A percentile compares a stretch with the other conserved stretches of the same genome.
These are phyloP conservation scores for Lasioglossum baleicum DNA, from an alignment of 1,140 invertebrate genomes.

Conservation along the genomic window DNA sequence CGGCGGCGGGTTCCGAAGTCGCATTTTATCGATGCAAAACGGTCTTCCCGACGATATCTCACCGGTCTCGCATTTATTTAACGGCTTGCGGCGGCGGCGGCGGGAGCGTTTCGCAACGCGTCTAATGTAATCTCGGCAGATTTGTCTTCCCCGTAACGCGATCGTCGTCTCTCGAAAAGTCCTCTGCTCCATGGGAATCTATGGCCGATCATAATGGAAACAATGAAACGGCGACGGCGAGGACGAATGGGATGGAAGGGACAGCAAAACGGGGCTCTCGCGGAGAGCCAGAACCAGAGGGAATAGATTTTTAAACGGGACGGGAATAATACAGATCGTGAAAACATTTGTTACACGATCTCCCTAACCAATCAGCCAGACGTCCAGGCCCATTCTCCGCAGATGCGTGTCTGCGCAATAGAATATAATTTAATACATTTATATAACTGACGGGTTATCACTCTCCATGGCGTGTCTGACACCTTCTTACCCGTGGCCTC, in stretches of 20 bases:
- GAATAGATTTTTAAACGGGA: background rate
- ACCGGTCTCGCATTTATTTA: background rate
- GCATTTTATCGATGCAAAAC: constrained; percentile 9
- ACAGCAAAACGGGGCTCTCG: background rate
- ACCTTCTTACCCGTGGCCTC: constrained; percentile 30
- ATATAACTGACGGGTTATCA: constrained; percentile 46
- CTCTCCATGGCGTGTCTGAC: constrained; percentile 41
- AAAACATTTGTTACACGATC: constrained; percentile 47
- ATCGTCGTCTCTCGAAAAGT: constrained; percentile 14
- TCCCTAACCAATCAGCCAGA: constrained; percentile 35
- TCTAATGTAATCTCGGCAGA: constrained; percentile 24
- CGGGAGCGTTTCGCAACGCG: constrained; percentile 22
- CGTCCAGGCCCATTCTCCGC: constrained; percentile 31
- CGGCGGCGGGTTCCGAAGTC: background rate
- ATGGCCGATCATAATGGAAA: constrained; percentile 33
- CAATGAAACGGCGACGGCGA: constrained; percentile 11
- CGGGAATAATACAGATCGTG: constrained; percentile 43
- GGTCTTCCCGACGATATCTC: background rate
- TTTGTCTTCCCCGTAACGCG: constrained; percentile 18
- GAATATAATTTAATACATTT: constrained; percentile 51
- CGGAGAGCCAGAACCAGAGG: background rate
- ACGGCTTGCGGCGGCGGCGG: no score
- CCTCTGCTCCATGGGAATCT: constrained; percentile 24
- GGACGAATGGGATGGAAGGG: background rate
- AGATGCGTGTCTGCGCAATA: constrained; percentile 29